Evolutionary conservation across 1,140 invertebrate species (phyloP).

Genomic region (Andricus grossulariae): DNA sequence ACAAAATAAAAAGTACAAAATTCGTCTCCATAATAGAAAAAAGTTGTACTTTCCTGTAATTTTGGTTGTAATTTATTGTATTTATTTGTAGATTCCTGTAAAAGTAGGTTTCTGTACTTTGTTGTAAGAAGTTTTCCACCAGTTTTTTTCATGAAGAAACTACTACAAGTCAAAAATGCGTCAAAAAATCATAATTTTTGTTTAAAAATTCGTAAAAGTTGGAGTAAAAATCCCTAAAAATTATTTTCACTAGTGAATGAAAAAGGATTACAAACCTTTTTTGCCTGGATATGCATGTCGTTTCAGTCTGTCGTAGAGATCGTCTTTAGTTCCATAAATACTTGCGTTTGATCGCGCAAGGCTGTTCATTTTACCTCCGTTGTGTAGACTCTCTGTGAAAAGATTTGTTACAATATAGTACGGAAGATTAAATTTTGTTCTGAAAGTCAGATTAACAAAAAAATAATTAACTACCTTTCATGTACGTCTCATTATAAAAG

Average conservation of each 20-base stretch:
- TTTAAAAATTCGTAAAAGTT: not conserved
- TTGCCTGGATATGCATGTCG: slow-evolving; percentile 96
- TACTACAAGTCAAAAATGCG: too few relatives aligned
- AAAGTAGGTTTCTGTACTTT: too few relatives aligned
- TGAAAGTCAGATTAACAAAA: slow-evolving; percentile 79
- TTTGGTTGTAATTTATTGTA: too few relatives aligned
- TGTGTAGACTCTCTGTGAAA: slow-evolving; percentile 85
- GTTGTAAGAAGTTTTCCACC: not conserved
- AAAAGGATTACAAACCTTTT: slow-evolving; percentile 81
- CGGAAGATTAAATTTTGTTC: slow-evolving; percentile 83
- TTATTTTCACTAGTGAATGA: slow-evolving; percentile 2
- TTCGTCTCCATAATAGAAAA: too few relatives aligned
- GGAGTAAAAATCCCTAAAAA: not conserved
- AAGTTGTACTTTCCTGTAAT: too few relatives aligned
- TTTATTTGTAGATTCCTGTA: too few relatives aligned
- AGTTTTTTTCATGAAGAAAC: not conserved
- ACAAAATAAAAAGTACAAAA: too few relatives aligned
- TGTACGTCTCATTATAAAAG: slow-evolving; percentile 97
- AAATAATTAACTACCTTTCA: slow-evolving; percentile 82
- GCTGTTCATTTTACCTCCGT: slow-evolving; percentile 91
- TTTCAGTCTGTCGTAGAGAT: slow-evolving; percentile 95
- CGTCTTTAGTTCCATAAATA: slow-evolving; percentile 96
- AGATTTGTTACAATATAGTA: not conserved
- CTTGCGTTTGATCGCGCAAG: slow-evolving; percentile 93
- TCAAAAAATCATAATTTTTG: not conserved